Conservation (phyloP, 2,113 vertebrate genomes). For the Romanogobio albipinnatus region DNA sequence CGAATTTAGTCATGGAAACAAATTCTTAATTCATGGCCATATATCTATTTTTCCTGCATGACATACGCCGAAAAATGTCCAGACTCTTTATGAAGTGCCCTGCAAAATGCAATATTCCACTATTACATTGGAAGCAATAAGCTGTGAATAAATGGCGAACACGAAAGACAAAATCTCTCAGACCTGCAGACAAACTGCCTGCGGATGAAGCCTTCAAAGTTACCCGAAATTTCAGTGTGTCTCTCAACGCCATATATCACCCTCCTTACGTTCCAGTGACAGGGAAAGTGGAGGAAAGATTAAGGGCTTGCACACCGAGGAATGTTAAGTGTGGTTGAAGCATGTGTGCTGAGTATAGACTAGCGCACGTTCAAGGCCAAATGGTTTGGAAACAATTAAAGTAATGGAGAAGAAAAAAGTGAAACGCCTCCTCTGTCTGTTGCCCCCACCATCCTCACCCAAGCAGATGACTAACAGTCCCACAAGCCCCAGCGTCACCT, state of each 20-base stretch:
- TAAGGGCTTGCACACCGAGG: conserved; percentile 60
- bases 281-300: conserved; percentile 63
- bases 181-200: conserved; percentile 35
- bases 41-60: neutral
- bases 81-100: conserved; percentile 39
- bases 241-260: conserved; percentile 58
- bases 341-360: conserved; percentile 56
- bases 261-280: conserved; percentile 56
- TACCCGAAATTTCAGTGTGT: conserved; percentile 32
- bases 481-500: conserved; percentile 48
- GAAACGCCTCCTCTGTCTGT: conserved; percentile 10
- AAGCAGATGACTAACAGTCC: conserved; percentile 50
- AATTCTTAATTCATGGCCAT: neutral
- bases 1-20: neutral
- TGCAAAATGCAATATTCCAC: conserved; percentile 46
- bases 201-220: conserved; percentile 55
- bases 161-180: conserved; percentile 41
- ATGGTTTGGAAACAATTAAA: conserved; percentile 62
- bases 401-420: conserved; percentile 48
- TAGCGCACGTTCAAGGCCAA: conserved; percentile 56
- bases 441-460: neutral
- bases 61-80: neutral
- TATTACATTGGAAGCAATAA: conserved; percentile 49
- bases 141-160: conserved; percentile 25
- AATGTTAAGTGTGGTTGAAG: conserved; percentile 61